Conservation (phyloP, 2,797 vertebrate species). For the Pipistrellus pipistrellus region DNA sequence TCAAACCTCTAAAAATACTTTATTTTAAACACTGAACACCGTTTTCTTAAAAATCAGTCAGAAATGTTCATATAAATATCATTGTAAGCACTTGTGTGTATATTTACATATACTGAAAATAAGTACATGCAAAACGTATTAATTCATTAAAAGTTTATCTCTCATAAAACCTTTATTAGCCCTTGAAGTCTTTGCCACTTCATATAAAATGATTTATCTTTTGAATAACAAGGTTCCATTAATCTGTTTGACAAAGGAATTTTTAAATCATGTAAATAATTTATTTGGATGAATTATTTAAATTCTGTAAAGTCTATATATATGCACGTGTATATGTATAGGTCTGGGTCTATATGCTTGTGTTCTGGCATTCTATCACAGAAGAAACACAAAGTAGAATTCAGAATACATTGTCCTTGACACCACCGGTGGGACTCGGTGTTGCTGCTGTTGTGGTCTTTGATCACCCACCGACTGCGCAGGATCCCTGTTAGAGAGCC, state of each 20-base stretch:
- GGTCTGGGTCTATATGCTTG: constrained; percentile 66
- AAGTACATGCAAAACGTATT: constrained; percentile 73
- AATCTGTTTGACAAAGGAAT: constrained; percentile 85
- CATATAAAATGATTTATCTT: constrained; percentile 85
- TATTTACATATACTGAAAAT: constrained; percentile 67
- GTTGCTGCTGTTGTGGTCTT: constrained; percentile 65
- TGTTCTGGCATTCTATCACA: constrained; percentile 49
- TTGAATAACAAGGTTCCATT: constrained; percentile 85
- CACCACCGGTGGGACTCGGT: background rate
- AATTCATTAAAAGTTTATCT: constrained; percentile 83
- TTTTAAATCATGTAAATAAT: constrained; percentile 85
- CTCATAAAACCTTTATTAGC: constrained; percentile 84
- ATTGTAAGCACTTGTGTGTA: constrained; percentile 14
- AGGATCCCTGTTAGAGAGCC: constrained; percentile 65
- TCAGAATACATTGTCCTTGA: constrained; percentile 76
- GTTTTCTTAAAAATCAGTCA: constrained; percentile 62
- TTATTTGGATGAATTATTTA: constrained; percentile 84
- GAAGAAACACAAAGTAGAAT: constrained; percentile 44
- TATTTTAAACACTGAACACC: constrained; percentile 61
- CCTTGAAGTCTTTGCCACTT: constrained; percentile 83
- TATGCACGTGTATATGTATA: constrained; percentile 69
- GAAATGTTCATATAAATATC: constrained; percentile 59
- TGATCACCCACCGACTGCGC: constrained; percentile 71
- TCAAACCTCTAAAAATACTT: constrained; percentile 53
- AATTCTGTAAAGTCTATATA: constrained; percentile 81